Conservation (phyloP, 2,113 vertebrate genomes). For the Trichomycterus rosablanca region DNA sequence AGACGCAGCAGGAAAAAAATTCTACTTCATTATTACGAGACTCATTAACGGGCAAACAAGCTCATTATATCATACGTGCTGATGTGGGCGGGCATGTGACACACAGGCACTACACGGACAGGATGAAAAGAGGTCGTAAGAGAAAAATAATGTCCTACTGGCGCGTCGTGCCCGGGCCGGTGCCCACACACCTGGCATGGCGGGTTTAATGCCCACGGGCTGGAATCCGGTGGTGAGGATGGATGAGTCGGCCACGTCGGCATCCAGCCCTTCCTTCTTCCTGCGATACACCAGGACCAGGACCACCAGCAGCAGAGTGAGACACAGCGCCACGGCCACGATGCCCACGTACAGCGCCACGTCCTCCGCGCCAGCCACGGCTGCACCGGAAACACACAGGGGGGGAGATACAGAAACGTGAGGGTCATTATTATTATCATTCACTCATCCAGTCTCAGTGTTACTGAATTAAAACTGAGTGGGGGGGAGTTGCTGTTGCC, state of each 20-base stretch:
- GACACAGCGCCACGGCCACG: slow-evolving; percentile 86
- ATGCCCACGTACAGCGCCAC: slow-evolving; percentile 93
- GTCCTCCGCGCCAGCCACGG: slow-evolving; percentile 76
- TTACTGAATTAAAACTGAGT: too few species aligned
- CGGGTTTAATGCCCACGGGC: slow-evolving; percentile 97
- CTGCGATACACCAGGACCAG: slow-evolving; percentile 88
- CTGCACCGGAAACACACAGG: slow-evolving; percentile 64
- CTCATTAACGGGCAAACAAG: too few species aligned
- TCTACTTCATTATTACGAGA: too few species aligned
- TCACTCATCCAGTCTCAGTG: too few species aligned
- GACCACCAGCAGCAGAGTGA: slow-evolving; percentile 86
- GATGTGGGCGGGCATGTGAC: too few species aligned
- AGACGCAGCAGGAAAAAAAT: too few species aligned
- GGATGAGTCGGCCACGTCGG: slow-evolving; percentile 93
- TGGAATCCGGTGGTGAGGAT: slow-evolving; percentile 98
- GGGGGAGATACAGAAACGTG: background rate
- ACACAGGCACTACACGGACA: background rate
- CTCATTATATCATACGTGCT: too few species aligned
- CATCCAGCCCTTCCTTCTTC: slow-evolving; percentile 89
- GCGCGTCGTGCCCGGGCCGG: slow-evolving; percentile 63
- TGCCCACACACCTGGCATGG: slow-evolving; percentile 88
- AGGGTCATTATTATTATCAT: too few species aligned
- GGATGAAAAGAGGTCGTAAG: slow-evolving; percentile 41
- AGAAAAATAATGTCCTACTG: slow-evolving; percentile 70
- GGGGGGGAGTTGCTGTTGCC: too few species aligned